Conservation (phyloP, 2,888 invertebrate species). For the Scaptodrosophila latifasciaeformis region DNA sequence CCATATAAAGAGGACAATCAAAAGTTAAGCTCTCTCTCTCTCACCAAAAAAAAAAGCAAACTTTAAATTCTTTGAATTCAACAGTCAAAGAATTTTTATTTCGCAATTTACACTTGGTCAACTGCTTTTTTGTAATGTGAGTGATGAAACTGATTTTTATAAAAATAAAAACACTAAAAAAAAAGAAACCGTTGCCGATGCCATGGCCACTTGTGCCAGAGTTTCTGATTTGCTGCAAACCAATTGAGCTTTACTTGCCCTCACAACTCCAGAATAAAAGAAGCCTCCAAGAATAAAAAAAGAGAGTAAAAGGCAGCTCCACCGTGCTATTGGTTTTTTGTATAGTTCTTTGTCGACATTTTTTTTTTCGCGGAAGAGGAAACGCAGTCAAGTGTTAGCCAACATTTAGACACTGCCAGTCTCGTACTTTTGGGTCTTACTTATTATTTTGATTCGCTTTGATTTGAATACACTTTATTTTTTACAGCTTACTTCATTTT, state of each 20-base stretch:
- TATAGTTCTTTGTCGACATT: not conserved
- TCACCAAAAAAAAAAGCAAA: slow-evolving; percentile 4
- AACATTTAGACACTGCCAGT: slow-evolving; percentile 60
- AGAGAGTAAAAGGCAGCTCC: not conserved
- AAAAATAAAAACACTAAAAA: too few species aligned
- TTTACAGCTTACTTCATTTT: too few species aligned
- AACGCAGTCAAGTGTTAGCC: slow-evolving; percentile 59
- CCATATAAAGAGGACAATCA: not conserved
- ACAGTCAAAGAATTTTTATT: not conserved
- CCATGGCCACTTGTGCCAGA: too few species aligned
- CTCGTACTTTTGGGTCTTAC: slow-evolving; percentile 30
- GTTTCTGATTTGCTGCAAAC: too few species aligned
- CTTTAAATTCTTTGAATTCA: not conserved
- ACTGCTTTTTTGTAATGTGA: not conserved
- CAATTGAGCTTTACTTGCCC: too few species aligned
- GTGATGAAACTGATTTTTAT: not conserved
- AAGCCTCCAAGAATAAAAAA: too few species aligned
- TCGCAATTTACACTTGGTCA: slow-evolving; percentile 27
- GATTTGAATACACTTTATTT: not conserved
- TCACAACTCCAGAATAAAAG: too few species aligned
- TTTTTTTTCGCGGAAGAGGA: slow-evolving; percentile 39
- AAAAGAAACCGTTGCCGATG: too few species aligned
- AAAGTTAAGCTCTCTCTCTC: too few species aligned
- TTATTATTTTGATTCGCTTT: not conserved
- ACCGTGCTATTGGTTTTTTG: slow-evolving; percentile 31